Percentiles rank a stretch among this genome's conserved stretches.
Conservation (phyloP, 2,113 vertebrate genomes). For the Podiceps cristatus region DNA sequence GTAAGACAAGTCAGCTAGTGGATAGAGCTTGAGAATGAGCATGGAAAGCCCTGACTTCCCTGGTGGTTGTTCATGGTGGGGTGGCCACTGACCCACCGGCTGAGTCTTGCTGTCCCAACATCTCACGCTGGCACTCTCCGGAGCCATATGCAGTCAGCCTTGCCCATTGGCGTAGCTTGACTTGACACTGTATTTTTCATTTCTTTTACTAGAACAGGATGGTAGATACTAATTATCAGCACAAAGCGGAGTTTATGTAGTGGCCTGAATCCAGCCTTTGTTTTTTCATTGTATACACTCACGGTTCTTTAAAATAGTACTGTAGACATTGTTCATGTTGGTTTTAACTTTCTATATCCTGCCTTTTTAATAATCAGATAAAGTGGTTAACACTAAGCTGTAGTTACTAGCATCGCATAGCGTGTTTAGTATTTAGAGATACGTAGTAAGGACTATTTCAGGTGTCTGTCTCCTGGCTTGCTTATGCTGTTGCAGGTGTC, state of each 20-base stretch:
- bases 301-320: not conserved
- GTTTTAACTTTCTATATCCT: not conserved
- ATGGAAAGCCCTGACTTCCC: not conserved
- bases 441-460: fast-evolving
- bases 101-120: not conserved
- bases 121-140: not conserved
- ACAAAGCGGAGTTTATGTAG: not conserved
- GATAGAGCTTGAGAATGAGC: not conserved
- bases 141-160: not conserved
- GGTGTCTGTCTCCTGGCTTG: not conserved
- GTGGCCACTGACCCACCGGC: not conserved
- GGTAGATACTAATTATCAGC: not conserved
- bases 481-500: not conserved
- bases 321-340: fast-evolving
- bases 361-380: not conserved
- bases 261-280: not conserved
- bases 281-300: not conserved
- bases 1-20: not conserved
- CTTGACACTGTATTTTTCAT: not conserved
- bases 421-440: not conserved
- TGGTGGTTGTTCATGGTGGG: not conserved
- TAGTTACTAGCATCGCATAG: not conserved
- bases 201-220: not conserved
- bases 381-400: not conserved
- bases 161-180: fast-evolving